Base-by-base conservation (phyloP, 2,888 invertebrate species). In the Blera fallax region DNA sequence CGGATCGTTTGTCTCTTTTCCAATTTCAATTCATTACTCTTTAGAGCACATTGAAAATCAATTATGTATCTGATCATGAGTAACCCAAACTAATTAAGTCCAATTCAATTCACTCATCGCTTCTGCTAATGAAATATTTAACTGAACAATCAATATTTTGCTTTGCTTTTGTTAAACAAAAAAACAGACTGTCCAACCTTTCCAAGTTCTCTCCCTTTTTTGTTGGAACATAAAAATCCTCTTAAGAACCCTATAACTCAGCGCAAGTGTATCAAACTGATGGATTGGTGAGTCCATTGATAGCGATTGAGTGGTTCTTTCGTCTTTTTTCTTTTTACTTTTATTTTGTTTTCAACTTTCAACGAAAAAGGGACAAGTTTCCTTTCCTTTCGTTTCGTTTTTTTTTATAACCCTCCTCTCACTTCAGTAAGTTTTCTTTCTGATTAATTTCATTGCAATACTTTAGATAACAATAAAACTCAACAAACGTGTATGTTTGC, bases 361-460 rank as follows among this genome's bases (percentile, higher is more conserved):
- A 21, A 18, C 16, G 10, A 7, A 21, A 62, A 74, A 74, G 43
- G 8, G 32, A 21, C 29, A 16, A 43, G 7, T 10, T 72, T 37
- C 11, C 11, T n/a, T n/a, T n/a, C n/a, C n/a, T n/a, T 14, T 14
- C 27, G n/a, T 11, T 56, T 56, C 16, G 8, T 40, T 27, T 40
- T 14, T 21, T n/a, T 27, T 40, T n/a, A 16, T 40, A 14, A n/a
- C 3, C 37, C 14, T 14, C 56, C 45, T 64, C 27, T 60, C 69
- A 52, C 50, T 60, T 69, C 50, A 58, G 10, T 48, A 58, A 67
- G 27, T 67, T 60, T 65, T 37, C 58, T 58, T 77, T 69, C 52
- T 77, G 67, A 77, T 60, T 69, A 69, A 78, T 62, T 78, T 54
- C 45, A 62, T 45, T 60, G 60, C 37, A 14, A 24, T 43, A 6